Percentiles rank a stretch among this genome's conserved stretches.
phyloP scores from a whole-genome alignment of 2,113 vertebrate genomes.

The Hippoglossus stenolepis region DNA sequence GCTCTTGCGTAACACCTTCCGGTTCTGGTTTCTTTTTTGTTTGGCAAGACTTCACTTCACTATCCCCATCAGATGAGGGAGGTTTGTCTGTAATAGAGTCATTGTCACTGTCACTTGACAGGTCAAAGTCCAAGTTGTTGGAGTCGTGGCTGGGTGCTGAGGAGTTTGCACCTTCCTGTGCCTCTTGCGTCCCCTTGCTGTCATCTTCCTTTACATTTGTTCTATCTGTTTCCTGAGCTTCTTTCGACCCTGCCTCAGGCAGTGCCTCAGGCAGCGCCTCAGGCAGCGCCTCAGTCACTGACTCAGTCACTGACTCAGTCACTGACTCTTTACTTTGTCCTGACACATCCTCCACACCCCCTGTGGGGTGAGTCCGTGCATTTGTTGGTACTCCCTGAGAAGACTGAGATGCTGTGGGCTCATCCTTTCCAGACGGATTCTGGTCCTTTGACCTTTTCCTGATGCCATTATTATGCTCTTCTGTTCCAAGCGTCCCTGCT shows the following conservation, averaged over 20 bases:
- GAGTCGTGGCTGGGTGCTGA: slow-evolving; percentile 43
- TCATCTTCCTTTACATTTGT: slow-evolving; percentile 59
- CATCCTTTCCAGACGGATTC: slow-evolving; percentile 73
- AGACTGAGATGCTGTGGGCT: slow-evolving; percentile 44
- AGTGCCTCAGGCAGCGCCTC: slow-evolving; percentile 26
- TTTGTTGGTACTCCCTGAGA: slow-evolving; percentile 65
- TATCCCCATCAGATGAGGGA: slow-evolving; percentile 80
- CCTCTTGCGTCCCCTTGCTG: slow-evolving; percentile 50
- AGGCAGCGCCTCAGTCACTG: slow-evolving; percentile 1
- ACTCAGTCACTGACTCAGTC: slow-evolving; percentile 27
- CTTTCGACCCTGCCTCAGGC: slow-evolving; percentile 25
- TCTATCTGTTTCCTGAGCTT: slow-evolving; percentile 47
- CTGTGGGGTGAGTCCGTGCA: slow-evolving; percentile 69
- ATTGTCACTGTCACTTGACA: slow-evolving; percentile 93
- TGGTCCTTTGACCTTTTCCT: slow-evolving; percentile 80
- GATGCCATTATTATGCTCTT: slow-evolving; percentile 90
- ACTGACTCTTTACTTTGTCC: slow-evolving; percentile 46
- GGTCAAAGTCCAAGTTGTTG: slow-evolving; percentile 90
- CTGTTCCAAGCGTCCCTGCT: slow-evolving; percentile 41
- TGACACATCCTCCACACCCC: slow-evolving; percentile 35
- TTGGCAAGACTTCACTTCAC: slow-evolving; percentile 74
- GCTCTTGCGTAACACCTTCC: slow-evolving; percentile 44
- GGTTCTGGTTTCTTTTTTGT: slow-evolving; percentile 63
- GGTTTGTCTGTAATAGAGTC: slow-evolving; percentile 81
- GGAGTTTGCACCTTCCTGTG: slow-evolving; percentile 48